Evolutionary conservation across 2,888 invertebrate genomes (phyloP).

Genomic region (Hanleya hanleyi): DNA sequence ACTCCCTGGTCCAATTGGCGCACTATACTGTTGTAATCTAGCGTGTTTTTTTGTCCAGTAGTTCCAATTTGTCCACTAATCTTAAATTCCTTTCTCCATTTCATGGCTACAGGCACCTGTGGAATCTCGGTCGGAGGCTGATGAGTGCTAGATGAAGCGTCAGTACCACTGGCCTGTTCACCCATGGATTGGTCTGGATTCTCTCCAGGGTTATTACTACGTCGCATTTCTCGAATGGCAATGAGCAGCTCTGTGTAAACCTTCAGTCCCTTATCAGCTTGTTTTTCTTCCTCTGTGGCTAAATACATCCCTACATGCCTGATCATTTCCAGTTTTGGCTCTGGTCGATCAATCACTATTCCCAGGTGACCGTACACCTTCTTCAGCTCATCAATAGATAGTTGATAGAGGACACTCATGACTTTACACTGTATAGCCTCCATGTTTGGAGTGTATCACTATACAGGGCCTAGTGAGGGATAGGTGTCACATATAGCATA

Average conservation of each 20-base stretch:
- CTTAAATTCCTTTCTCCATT: neutral
- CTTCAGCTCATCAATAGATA: neutral
- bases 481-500: too few relatives aligned
- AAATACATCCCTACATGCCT: neutral
- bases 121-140: too few relatives aligned
- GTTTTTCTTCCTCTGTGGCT: neutral
- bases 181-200: too few relatives aligned
- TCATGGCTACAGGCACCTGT: too few relatives aligned
- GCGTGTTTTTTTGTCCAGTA: neutral
- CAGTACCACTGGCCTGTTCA: too few relatives aligned
- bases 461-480: too few relatives aligned
- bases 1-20: neutral
- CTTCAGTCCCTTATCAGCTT: neutral
- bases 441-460: too few relatives aligned
- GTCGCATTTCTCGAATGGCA: too few relatives aligned
- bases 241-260: neutral
- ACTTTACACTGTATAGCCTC: neutral
- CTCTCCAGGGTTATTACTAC: too few relatives aligned
- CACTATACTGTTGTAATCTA: neutral
- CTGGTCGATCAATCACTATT: neutral
- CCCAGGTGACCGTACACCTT: neutral
- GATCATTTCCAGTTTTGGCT: neutral
- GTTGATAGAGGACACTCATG: neutral
- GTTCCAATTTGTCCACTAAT: constrained; percentile 2
- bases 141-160: too few relatives aligned